Base-by-base conservation (phyloP, 2,888 invertebrate species). In the Elaeidobius kamerunicus region DNA sequence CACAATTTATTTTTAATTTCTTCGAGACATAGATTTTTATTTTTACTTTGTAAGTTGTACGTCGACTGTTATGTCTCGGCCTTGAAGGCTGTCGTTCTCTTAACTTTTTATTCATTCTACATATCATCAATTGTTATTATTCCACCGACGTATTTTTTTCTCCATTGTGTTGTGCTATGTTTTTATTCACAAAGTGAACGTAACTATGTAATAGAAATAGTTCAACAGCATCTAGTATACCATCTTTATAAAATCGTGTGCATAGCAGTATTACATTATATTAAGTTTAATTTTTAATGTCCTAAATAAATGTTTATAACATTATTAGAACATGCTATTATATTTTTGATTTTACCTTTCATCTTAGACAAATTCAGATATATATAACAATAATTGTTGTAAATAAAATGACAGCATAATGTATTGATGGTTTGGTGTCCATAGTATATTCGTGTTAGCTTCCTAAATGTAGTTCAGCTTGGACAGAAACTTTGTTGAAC, bases 1-100 rank as follows among this genome's bases (percentile, higher is more conserved):
- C 73, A 73, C 73, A 73, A 73, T 72, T 69, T 68, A 68, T 69
- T 69, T 69, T 70, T 69, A 68, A 70, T 68, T 70, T 65, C 61
- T 60, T 61, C 49, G 42, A 57, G 43, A 59, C 58, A 57, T 55
- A 36, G 47, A 44, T 58, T 61, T 62, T 56, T 57, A 50, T 56
- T 60, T 58, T 47, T 58, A 49, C 35, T 18, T 51, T 27, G 32
- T 45, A 34, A 46, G 50, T 19, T 44, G 43, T 50, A 42, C 34
- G 14, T 50, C 46, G 40, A 46, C 45, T 45, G 23, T 28, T 41
- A 32, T 43, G 19, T 55, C 40, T 39, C 28, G 30, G 48, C 49
- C 40, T 45, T 35, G 43, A 42, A 40, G 45, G 46, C 45, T 42
- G 38, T 23, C 36, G 47, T 55, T 55, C 46, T 52, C 40, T 57